Evolutionary conservation across 1,140 invertebrate species (phyloP).

Genomic region (Procambarus clarkii): DNA sequence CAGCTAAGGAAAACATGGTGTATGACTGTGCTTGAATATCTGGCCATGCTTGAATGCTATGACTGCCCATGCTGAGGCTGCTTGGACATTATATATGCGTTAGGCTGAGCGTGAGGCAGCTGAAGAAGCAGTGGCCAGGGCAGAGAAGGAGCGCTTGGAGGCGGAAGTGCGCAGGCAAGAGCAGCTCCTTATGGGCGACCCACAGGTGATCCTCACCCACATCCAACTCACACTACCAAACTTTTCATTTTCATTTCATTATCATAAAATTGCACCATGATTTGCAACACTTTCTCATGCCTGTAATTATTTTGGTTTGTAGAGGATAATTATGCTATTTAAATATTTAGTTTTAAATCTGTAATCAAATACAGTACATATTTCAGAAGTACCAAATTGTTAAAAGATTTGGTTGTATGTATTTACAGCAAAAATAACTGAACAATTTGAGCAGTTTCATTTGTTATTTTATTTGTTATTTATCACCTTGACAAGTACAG

Average conservation of each 20-base stretch:
- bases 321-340: not conserved
- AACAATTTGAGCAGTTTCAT: not conserved
- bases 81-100: constrained; percentile 10
- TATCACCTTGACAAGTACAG: not conserved
- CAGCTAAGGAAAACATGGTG: not conserved
- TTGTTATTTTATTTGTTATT: not conserved
- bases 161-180: constrained; percentile 54
- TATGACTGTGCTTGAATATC: not conserved
- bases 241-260: not conserved
- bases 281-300: not conserved
- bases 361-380: not conserved
- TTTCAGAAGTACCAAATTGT: not conserved
- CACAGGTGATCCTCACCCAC: constrained; percentile 23
- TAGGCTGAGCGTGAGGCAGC: constrained; percentile 51
- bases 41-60: constrained; percentile 8
- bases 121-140: constrained; percentile 44
- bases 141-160: constrained; percentile 53
- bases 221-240: not conserved
- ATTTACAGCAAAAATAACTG: not conserved
- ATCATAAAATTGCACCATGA: not conserved
- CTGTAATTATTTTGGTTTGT: not conserved
- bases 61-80: not conserved
- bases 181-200: constrained; percentile 35
- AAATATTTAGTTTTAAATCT: not conserved
- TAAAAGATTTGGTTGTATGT: not conserved